Percentiles rank a stretch among this genome's conserved stretches.
These are phyloP conservation scores for Hyperopisus bebe DNA, from an alignment of 2,113 vertebrate genomes.

Conservation along the genomic window DNA sequence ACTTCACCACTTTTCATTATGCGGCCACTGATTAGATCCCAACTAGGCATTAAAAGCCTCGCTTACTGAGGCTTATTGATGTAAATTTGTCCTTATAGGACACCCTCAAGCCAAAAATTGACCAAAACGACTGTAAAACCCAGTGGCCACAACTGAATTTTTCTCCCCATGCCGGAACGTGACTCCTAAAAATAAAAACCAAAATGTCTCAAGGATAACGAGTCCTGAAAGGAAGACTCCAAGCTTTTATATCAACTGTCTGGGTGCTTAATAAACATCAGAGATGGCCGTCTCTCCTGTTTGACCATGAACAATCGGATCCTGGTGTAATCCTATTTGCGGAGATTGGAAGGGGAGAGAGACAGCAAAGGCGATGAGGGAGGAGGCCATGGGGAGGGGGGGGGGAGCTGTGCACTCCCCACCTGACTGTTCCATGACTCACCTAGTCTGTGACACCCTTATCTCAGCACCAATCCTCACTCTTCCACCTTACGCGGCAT, in stretches of 20 bases:
- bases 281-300: not conserved
- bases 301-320: not conserved
- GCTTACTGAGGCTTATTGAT: constrained; percentile 65
- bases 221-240: not conserved
- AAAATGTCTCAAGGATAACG: not conserved
- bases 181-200: not conserved
- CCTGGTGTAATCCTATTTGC: constrained; percentile 4
- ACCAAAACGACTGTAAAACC: constrained; percentile 47
- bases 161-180: not conserved
- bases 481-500: not conserved
- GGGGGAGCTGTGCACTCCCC: not conserved
- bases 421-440: not conserved
- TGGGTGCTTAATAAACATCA: not conserved
- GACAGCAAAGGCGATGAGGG: not conserved
- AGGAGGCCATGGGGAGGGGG: not conserved
- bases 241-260: not conserved
- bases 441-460: not conserved
- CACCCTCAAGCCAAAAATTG: constrained; percentile 56
- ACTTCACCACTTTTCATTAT: constrained; percentile 68
- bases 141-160: constrained; percentile 42
- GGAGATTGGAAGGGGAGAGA: not conserved
- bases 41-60: constrained; percentile 69
- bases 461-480: not conserved
- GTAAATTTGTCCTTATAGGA: constrained; percentile 64
- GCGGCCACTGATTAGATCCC: constrained; percentile 66